Conservation (phyloP, 37 sponge, comb jelly and placozoan species). For the Bolinopsis microptera region DNA sequence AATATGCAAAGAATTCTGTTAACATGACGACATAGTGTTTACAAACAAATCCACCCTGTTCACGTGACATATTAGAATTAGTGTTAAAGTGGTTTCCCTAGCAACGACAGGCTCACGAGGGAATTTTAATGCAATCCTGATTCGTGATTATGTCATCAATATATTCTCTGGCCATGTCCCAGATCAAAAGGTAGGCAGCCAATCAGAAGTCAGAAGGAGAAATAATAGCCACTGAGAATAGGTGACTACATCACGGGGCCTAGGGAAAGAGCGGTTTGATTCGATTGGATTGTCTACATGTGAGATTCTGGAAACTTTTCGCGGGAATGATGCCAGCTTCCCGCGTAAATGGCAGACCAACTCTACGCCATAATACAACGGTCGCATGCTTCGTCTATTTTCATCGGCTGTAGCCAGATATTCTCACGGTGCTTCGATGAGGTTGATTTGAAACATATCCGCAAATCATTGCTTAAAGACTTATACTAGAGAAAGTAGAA, state of each 20-base stretch:
- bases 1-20: background rate
- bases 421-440: background rate
- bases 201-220: background rate
- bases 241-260: background rate
- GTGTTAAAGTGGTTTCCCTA: background rate
- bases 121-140: background rate
- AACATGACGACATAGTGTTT: background rate
- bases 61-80: background rate
- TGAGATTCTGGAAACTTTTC: background rate
- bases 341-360: background rate
- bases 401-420: background rate
- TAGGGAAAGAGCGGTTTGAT: background rate
- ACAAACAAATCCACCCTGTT: background rate
- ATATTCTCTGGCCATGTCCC: background rate
- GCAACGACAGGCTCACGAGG: background rate
- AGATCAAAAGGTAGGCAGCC: background rate
- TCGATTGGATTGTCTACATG: background rate
- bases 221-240: background rate
- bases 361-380: background rate
- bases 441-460: background rate
- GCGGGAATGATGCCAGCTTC: background rate
- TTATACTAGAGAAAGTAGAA: too few relatives aligned
- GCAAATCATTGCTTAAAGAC: background rate
- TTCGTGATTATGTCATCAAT: background rate
- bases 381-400: background rate